These are phyloP conservation scores for Drosophila repleta DNA, from an alignment of 1,140 invertebrate species.

Conservation along the genomic window DNA sequence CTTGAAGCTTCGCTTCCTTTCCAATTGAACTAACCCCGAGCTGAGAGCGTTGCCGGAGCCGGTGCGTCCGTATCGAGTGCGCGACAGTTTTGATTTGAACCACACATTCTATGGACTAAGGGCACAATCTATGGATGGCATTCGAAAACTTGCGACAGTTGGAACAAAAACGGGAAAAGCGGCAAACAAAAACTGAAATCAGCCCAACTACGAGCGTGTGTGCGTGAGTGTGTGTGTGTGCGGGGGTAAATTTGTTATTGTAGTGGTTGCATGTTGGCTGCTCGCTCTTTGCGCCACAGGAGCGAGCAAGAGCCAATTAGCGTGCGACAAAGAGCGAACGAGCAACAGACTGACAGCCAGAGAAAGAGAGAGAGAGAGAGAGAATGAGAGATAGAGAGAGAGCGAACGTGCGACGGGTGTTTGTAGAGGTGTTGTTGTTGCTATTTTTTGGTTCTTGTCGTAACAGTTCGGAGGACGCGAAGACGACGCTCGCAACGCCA, in stretches of 20 bases:
- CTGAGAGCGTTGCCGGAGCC: conserved; percentile 50
- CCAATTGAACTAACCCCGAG: conserved; percentile 12
- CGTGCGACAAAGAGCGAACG: conserved; percentile 17
- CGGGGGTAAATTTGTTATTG: conserved; percentile 49
- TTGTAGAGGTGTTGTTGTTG: conserved; percentile 60
- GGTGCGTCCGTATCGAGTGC: conserved; percentile 78
- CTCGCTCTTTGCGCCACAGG: conserved; percentile 29
- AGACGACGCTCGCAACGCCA: conserved; percentile 39
- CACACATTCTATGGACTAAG: conserved; percentile 49
- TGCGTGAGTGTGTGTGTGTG: conserved; percentile 27
- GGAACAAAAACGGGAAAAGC: conserved; percentile 59
- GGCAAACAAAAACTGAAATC: conserved; percentile 63
- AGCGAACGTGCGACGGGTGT: conserved; percentile 43
- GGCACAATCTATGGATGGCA: conserved; percentile 51
- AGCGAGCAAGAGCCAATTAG: conserved; percentile 34
- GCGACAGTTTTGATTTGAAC: conserved; percentile 80
- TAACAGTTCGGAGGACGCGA: conserved; percentile 59
- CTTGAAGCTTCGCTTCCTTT: conserved; percentile 15
- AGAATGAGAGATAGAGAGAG: conserved; percentile 25
- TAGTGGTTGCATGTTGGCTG: conserved; percentile 62
- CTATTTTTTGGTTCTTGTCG: conserved; percentile 1
- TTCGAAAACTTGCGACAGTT: conserved; percentile 79
- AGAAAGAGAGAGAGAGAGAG: background rate
- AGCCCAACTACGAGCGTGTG: conserved; percentile 21
- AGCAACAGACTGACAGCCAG: conserved; percentile 1